Base-by-base conservation (phyloP, 1,140 invertebrate species). In the Calliopsis andreniformis region DNA sequence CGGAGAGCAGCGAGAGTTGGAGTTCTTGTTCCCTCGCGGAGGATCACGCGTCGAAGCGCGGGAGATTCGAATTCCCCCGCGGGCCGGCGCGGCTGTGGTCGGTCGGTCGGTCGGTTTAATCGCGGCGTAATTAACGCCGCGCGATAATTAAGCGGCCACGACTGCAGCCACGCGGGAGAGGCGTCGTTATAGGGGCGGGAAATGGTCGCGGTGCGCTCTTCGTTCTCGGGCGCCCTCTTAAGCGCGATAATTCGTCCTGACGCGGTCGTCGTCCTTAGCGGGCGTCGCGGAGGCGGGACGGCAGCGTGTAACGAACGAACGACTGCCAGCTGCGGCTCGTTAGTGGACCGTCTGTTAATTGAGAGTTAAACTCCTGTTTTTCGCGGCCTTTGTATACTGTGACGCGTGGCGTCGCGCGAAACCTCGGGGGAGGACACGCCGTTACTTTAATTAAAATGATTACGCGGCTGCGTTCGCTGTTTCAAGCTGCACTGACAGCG, bases 91-190 rank as follows among this genome's bases (percentile, higher is more conserved):
- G 71, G 66, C 61, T 39, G 30, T n/a, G n/a, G 30, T 35, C 30
- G 63, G 20, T 12, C 39, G 20, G n/a, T 42, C 72, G 75, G 70
- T 58, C 51, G 55, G 80, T 51, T 72, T 81, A 82, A 81, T 82
- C 62, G 39, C 63, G 58, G 59, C 28, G 63, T 82, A 78, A 82
- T 78, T 78, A 81, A 78, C 58, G 32, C 53, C 25, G 47, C 42
- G 67, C 51, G 63, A 67, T 75, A 67, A 82, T 82, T 69, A 81
- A 82, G 67, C 55, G 56, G 25, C 45, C 49, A 16, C 69, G 47
- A 28, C 59, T 43, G 23, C 45, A 49, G 35, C 35, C 35, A 39
- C n/a, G 32, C 14, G 56, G 61, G 61, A 47, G 61, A 25, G 4
- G 3, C 14, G 61, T 73, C 51, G 30, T 62, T 42, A 62, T 25